Conservation (phyloP, 2,888 invertebrate species). For the Polia nebulosa region DNA sequence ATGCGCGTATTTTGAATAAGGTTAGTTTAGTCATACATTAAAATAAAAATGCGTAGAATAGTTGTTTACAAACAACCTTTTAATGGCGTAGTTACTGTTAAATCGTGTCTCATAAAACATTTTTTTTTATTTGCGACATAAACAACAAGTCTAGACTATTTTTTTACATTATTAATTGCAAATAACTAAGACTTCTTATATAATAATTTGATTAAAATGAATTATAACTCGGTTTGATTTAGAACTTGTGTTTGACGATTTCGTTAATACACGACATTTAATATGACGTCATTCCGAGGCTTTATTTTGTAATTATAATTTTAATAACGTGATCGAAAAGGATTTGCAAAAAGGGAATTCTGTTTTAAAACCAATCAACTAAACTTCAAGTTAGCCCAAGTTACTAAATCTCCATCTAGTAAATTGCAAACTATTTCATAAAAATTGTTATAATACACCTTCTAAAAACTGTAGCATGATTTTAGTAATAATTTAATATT, state of each 20-base stretch:
- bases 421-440: background rate
- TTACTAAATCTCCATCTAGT: too few relatives aligned
- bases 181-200: background rate
- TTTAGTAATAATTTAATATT: too few relatives aligned
- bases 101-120: background rate
- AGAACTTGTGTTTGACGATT: conserved; percentile 1
- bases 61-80: conserved; percentile 49
- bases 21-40: too few relatives aligned
- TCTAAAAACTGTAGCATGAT: too few relatives aligned
- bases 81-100: conserved; percentile 11
- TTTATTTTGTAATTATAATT: conserved; percentile 10
- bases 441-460: background rate
- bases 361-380: background rate
- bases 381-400: background rate
- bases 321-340: background rate
- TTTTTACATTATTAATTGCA: background rate
- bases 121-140: conserved; percentile 9
- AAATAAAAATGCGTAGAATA: conserved; percentile 10
- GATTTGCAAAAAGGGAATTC: background rate
- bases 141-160: conserved; percentile 33
- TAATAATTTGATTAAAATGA: conserved; percentile 12
- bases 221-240: background rate
- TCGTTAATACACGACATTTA: background rate
- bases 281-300: background rate
- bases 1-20: too few relatives aligned